Base-by-base conservation (phyloP, 2,888 invertebrate genomes). In the Pycnomerus fuliginosus region DNA sequence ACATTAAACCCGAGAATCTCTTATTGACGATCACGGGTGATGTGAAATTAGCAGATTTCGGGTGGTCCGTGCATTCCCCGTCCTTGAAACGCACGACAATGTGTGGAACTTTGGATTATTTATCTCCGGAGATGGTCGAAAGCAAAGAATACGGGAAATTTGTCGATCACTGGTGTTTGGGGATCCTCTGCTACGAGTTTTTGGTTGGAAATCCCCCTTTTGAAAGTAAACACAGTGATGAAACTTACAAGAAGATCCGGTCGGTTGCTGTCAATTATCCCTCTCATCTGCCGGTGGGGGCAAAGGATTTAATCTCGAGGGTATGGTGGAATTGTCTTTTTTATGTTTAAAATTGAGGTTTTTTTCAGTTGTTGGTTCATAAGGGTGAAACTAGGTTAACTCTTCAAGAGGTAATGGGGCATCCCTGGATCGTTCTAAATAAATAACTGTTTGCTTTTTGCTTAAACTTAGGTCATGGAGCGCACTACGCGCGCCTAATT, bases 81-180 rank as follows among this genome's bases (percentile, higher is more conserved):
- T 85, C 86, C 62, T 71, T 38, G 61, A 87, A 88, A 62, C 83
- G 95, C 23, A 85, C 85, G 56, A 97, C 96, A 1, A 80, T 96
- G 75, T 97, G 97, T 63, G 96, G 97, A 1, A 97, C 96, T 1
- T 74, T 96, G 25, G 96, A 97, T 74, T 97, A 97, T 71, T 75
- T 97, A 15, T 92, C 96, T 0, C 97, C 97, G 3, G 98, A 99
- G 75, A 98, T 99, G 95, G 84, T 99, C 3, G 84, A 84, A 53
- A 84, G 87, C 0, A 78, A 82, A 60, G 73, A 79, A 0, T 96
- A 99, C 65, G 84, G 90, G 60, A 83, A 89, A 41, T 83, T 80
- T 47, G 87, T 91, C 0, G 98, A 99, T 73, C 82, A 93, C 59
- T 99, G 98, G 98, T 94, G 95, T 64, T 76, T 94, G 40, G 98